Evolutionary conservation across 1,140 invertebrate genomes (phyloP).

Genomic region (Mercenaria mercenaria): DNA sequence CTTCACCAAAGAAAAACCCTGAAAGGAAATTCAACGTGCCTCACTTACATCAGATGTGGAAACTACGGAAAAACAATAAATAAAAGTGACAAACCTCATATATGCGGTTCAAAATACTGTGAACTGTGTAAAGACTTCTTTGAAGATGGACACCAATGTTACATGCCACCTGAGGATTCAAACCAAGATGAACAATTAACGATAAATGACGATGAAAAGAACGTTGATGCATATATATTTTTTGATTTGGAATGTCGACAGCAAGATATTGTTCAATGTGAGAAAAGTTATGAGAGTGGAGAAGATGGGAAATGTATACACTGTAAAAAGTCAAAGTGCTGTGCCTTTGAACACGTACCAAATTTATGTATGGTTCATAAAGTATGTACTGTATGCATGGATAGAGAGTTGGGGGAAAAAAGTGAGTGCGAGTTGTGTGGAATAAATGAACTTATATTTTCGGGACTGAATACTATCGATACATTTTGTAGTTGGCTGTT

Average conservation of each 20-base stretch:
- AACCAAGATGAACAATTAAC: not conserved
- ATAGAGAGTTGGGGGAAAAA: not conserved
- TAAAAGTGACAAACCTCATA: constrained; percentile 22
- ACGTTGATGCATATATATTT: not conserved
- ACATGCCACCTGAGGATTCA: constrained; percentile 13
- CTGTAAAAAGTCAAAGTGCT: constrained; percentile 13
- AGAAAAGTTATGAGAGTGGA: not conserved
- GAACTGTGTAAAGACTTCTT: constrained; percentile 35
- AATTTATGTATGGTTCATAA: constrained; percentile 64
- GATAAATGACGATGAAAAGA: not conserved
- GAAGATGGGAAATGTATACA: constrained; percentile 23
- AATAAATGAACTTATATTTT: not conserved
- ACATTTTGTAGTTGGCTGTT: constrained; percentile 31
- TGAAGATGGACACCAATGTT: not conserved
- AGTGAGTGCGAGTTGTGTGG: not conserved
- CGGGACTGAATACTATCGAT: not conserved
- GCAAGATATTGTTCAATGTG: constrained; percentile 21
- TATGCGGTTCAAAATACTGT: not conserved
- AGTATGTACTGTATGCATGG: constrained; percentile 17
- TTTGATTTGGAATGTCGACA: constrained; percentile 30
- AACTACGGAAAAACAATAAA: constrained; percentile 11
- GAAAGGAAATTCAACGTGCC: not conserved
- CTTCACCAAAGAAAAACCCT: not conserved
- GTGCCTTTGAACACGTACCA: constrained; percentile 29
- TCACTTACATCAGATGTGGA: not conserved